Base-by-base conservation (phyloP, 2,113 vertebrate genomes). In the Ondatra zibethicus region DNA sequence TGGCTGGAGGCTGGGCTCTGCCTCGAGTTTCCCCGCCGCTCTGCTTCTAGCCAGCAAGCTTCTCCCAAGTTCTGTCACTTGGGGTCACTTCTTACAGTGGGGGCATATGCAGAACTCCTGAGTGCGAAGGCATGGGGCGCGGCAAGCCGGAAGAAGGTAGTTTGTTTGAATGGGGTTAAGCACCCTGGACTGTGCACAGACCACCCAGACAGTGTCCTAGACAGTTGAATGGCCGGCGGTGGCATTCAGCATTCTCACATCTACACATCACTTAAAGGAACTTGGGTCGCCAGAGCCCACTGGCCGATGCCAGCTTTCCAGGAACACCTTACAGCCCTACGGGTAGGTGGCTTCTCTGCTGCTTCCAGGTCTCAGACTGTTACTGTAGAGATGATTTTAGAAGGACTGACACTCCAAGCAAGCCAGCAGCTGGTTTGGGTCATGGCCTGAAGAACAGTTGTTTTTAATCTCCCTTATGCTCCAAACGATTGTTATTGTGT, bases 181-280 rank as follows among this genome's bases (percentile, higher is more conserved):
- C 50, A 36, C 9, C 45, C 61, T 47, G 42, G 76, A 90, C 88
- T 85, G 7, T 78, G 25, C 77, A 63, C 39, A 52, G 50, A 78
- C 7, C 0, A 0, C 89, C 50, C 39, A n/a, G 72, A 82, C 61
- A 0, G 0, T 70, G 89, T 93, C 85, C 85, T 91, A 7, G 36
- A 23, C 25, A 27, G 63, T 78, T 47, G 65, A 29, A 39, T 31
- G 23, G 13, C 39, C 0, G 0, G 25, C 11, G 0, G 4, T 3
- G n/a, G n/a, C 14, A 25, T 8, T n/a, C n/a, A 14, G 23, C 6
- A 33, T 23, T 21, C 50, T 75, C 61, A 5, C 2, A 1, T 68
- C 55, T 73, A 21, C 19, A 55, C 63, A 36, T 21, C 23, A 47
- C 6, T 58, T 58, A 6, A 58, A 58, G 58, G 58, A 58, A 58